Conservation (phyloP, 2,888 invertebrate genomes). For the Lasioglossum oenotherae region DNA sequence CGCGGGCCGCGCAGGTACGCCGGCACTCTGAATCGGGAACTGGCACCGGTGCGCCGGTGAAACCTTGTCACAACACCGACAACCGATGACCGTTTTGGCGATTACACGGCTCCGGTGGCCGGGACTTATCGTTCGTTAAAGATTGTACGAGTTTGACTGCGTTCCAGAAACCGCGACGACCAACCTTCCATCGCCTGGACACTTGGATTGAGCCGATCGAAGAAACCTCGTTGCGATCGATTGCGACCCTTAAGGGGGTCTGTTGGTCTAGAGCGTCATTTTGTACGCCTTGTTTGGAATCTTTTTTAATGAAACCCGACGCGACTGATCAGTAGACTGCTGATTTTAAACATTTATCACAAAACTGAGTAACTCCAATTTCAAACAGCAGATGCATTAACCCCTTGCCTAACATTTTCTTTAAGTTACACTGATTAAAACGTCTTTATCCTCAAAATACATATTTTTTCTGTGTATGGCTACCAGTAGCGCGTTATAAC, state of each 20-base stretch:
- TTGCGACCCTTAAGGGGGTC: constrained; percentile 4
- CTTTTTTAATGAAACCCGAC: neutral
- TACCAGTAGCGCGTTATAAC: too few species aligned
- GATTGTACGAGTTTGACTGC: constrained; percentile 43
- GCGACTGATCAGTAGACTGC: neutral
- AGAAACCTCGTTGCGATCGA: constrained; percentile 22
- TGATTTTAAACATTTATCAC: neutral
- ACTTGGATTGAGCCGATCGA: neutral
- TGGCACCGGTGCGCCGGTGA: constrained; percentile 62
- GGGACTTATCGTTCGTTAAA: constrained; percentile 62
- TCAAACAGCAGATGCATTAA: neutral
- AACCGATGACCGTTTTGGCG: constrained; percentile 64
- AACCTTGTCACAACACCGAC: constrained; percentile 60
- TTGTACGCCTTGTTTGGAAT: neutral
- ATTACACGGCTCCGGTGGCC: constrained; percentile 58
- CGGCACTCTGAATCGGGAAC: constrained; percentile 71
- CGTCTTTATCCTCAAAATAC: too few species aligned
- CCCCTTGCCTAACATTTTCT: too few species aligned
- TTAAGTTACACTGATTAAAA: too few species aligned
- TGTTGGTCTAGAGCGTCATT: neutral
- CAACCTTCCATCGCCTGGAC: neutral
- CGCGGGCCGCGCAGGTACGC: constrained; percentile 58
- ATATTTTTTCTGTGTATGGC: too few species aligned
- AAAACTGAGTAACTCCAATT: neutral
- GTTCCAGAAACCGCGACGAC: constrained; percentile 17